phyloP scores from a whole-genome alignment of 2,888 invertebrate species.

The Amblyjoppa proteus region DNA sequence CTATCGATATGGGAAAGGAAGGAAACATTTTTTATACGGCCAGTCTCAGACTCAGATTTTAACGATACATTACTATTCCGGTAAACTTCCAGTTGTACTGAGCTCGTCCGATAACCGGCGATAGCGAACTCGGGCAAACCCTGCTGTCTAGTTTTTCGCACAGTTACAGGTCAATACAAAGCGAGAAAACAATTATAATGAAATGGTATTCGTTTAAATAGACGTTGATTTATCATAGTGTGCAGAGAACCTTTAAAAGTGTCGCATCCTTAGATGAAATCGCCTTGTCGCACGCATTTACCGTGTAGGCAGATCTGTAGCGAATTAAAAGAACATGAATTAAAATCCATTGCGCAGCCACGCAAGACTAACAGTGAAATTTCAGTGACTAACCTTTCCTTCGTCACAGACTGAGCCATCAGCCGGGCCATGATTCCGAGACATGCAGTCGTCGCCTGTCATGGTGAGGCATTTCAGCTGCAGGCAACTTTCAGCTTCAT shows the following conservation, averaged over 20 bases:
- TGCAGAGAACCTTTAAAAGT: background rate
- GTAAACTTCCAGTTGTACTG: too few species aligned
- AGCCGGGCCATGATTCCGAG: slow-evolving; percentile 34
- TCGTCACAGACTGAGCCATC: slow-evolving; percentile 61
- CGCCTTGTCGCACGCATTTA: slow-evolving; percentile 30
- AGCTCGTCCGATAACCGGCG: too few species aligned
- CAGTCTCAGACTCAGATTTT: too few species aligned
- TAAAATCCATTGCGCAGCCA: background rate
- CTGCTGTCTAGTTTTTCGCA: background rate
- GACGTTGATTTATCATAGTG: background rate
- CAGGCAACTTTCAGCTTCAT: slow-evolving; percentile 47
- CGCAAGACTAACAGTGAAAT: background rate
- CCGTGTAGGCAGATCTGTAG: slow-evolving; percentile 58
- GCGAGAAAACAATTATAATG: background rate
- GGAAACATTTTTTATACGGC: too few species aligned
- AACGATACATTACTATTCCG: too few species aligned
- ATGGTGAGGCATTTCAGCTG: slow-evolving; percentile 38
- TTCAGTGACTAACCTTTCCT: slow-evolving; percentile 33
- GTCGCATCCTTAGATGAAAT: slow-evolving; percentile 7
- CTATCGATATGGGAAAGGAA: too few species aligned
- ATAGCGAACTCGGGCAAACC: too few species aligned
- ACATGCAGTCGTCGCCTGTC: slow-evolving; percentile 23
- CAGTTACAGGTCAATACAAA: background rate
- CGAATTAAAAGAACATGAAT: background rate
- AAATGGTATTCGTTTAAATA: background rate